Evolutionary conservation across 2,797 vertebrate genomes (phyloP).

Genomic region (Malacoraja senta): DNA sequence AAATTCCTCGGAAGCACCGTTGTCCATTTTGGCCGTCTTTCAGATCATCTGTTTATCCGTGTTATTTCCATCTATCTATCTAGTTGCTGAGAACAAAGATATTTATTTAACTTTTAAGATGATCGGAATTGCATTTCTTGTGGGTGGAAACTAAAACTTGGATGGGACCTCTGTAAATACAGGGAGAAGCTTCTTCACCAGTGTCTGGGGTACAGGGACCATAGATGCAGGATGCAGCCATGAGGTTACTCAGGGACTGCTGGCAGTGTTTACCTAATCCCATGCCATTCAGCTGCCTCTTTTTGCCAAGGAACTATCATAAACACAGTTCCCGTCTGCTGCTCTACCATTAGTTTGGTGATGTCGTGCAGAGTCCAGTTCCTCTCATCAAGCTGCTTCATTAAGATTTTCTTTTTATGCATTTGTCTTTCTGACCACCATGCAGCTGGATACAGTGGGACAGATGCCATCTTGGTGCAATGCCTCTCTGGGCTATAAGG

Average conservation of each 20-base stretch:
- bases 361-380: constrained; percentile 11
- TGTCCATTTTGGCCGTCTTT: not conserved
- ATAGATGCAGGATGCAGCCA: not conserved
- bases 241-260: not conserved
- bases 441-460: constrained; percentile 6
- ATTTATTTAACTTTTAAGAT: not conserved
- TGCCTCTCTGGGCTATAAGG: not conserved
- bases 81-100: not conserved
- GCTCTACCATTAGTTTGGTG: constrained; percentile 16
- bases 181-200: not conserved
- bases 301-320: constrained; percentile 24
- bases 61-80: not conserved
- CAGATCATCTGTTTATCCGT: not conserved
- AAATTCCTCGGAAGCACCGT: not conserved
- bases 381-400: constrained; percentile 30
- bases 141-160: not conserved
- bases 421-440: constrained; percentile 7
- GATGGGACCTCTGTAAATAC: not conserved
- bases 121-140: not conserved
- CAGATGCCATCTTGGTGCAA: not conserved
- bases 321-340: not conserved
- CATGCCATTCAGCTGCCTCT: not conserved
- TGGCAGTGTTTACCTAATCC: not conserved
- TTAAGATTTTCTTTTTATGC: constrained; percentile 27
- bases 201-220: not conserved